Evolutionary conservation across 2,888 invertebrate species (phyloP), one percentile per base, ranked within the genome.

Genomic region (Dendrolimus pini): DNA sequence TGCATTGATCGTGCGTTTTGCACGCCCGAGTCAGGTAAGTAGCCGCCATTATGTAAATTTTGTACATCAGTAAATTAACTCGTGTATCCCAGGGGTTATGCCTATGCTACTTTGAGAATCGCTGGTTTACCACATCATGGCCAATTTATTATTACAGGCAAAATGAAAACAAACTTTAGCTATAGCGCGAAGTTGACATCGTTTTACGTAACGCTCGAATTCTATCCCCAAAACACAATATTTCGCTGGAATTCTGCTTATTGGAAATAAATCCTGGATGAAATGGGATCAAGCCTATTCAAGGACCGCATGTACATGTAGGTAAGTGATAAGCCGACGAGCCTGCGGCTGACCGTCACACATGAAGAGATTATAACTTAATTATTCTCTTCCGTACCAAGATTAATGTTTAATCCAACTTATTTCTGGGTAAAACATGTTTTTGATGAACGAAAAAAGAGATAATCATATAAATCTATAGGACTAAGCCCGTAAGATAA

Each of bases 241-340:
- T 81, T 79, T 72, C 68, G 63, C 60, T 62, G 73, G 77, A 76
- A 78, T 83, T 78, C 72, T 72, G 78, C 77, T 81, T 82, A 83
- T 84, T 82, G 83, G 79, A 82, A 80, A 82, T 83, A 82, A 82
- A 84, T 82, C 82, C 80, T 70, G 81, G 78, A 80, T 83, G 76
- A 81, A 83, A 80, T 78, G 70, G 79, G 81, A 80, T 83, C 78
- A 77, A 76, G 77, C 74, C 77, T 77, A 75, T 76, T 75, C 69
- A 65, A 62, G 69, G 68, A 67, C 69, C 67, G 65, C 67, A 63
- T 66, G 59, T 66, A 56, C 55, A 55, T 59, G 61, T 58, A 60
- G 54, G 58, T 62, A 66, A 64, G 58, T 60, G 60, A 57, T 61
- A 57, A 54, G 42, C 58, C 30, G 56, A 53, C 52, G 54, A 55